Evolutionary conservation across 2,113 vertebrate genomes (phyloP).

Genomic region (Acinonyx jubatus): DNA sequence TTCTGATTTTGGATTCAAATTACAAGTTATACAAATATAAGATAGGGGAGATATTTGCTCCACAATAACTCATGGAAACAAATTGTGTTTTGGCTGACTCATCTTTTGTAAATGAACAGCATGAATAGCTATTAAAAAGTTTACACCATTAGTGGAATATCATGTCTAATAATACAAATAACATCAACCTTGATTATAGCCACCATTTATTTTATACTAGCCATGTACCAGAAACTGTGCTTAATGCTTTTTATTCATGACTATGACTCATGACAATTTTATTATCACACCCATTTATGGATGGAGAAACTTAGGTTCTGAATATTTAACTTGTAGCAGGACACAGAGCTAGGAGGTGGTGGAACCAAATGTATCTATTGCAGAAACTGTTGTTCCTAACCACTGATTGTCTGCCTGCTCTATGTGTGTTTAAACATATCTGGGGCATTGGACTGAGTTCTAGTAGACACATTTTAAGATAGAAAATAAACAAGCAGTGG

Average conservation of each 20-base stretch:
- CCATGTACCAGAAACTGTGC: not conserved
- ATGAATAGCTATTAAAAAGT: not conserved
- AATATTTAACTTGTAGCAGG: not conserved
- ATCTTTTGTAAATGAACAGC: slow-evolving; percentile 30
- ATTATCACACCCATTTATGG: not conserved
- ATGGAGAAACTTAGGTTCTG: not conserved
- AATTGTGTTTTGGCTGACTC: not conserved
- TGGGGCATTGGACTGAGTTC: not conserved
- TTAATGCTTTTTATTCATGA: not conserved
- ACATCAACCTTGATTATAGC: not conserved
- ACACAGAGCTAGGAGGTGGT: not conserved
- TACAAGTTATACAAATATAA: slow-evolving; percentile 25
- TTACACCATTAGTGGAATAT: not conserved
- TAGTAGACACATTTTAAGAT: not conserved
- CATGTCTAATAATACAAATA: not conserved
- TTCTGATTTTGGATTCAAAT: slow-evolving; percentile 48
- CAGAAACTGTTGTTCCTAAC: not conserved
- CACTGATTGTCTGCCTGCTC: not conserved
- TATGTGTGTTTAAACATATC: not conserved
- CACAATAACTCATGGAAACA: not conserved
- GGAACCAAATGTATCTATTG: not conserved
- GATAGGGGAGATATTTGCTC: slow-evolving; percentile 23
- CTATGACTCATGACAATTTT: not conserved
- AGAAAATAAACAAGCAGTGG: not conserved
- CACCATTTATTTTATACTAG: slow-evolving; percentile 8